Conservation (phyloP, 2,113 vertebrate species). For the Kobus ellipsiprymnus region DNA sequence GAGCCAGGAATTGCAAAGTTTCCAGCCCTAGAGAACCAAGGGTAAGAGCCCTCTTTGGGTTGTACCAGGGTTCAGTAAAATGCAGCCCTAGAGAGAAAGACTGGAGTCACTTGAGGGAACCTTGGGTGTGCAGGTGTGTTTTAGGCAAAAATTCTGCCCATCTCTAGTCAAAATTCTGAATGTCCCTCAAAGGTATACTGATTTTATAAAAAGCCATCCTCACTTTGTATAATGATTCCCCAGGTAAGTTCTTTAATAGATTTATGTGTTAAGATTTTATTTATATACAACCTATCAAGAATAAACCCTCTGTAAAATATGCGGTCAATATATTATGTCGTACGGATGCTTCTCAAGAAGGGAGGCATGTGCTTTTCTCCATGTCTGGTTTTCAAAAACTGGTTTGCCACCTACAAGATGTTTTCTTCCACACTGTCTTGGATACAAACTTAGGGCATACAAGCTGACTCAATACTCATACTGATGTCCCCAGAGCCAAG, state of each 20-base stretch:
- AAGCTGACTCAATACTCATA: background rate
- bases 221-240: background rate
- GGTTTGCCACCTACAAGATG: background rate
- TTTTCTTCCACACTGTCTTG: background rate
- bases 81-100: background rate
- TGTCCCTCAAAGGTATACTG: background rate
- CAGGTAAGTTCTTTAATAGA: background rate
- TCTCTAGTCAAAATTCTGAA: conserved; percentile 1
- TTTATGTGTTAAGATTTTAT: conserved; percentile 9
- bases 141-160: background rate
- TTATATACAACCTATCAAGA: background rate
- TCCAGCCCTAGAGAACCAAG: background rate
- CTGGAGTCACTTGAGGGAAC: background rate
- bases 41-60: background rate
- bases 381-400: conserved; percentile 3
- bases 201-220: conserved; percentile 8
- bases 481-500: background rate
- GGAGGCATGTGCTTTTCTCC: background rate
- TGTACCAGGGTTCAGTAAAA: background rate
- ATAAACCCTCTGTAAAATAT: background rate
- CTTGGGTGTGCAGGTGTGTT: background rate
- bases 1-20: background rate
- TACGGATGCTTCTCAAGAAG: background rate
- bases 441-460: background rate
- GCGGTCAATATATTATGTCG: background rate